phyloP scores from a whole-genome alignment of 1,140 invertebrate genomes.

The Caenorhabditis tropicalis region DNA sequence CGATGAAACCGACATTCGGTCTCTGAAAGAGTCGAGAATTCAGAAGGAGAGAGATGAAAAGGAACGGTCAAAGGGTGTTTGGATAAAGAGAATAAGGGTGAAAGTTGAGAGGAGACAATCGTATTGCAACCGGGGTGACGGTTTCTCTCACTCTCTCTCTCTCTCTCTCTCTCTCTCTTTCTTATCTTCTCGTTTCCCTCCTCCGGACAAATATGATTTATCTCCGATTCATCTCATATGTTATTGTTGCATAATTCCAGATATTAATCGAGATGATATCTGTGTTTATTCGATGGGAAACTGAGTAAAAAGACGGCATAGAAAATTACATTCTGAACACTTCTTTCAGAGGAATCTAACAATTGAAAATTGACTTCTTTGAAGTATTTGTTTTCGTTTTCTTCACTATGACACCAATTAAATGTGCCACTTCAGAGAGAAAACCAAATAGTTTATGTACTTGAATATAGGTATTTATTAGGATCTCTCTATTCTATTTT shows the following conservation, averaged over 20 bases:
- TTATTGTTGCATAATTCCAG: constrained; percentile 39
- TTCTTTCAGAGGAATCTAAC: no score
- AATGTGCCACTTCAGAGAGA: not conserved
- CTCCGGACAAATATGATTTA: no score
- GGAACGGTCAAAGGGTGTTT: not conserved
- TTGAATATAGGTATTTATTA: not conserved
- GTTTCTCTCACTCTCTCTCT: no score
- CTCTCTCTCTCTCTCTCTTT: no score
- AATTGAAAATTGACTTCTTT: no score
- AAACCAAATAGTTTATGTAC: not conserved
- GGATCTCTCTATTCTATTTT: not conserved
- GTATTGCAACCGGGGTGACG: no score
- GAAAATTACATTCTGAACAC: no score
- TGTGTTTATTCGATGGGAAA: no score
- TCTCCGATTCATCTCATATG: not conserved
- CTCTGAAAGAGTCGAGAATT: not conserved
- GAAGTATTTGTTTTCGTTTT: no score
- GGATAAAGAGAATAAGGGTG: not conserved
- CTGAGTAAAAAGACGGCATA: not conserved
- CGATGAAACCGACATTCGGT: constrained; percentile 19
- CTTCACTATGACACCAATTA: no score
- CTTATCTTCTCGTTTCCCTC: no score
- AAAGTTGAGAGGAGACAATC: no score
- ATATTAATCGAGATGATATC: not conserved
- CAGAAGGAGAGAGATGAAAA: not conserved